phyloP scores from a whole-genome alignment of 2,113 vertebrate genomes.

The Oreochromis tanganicae region DNA sequence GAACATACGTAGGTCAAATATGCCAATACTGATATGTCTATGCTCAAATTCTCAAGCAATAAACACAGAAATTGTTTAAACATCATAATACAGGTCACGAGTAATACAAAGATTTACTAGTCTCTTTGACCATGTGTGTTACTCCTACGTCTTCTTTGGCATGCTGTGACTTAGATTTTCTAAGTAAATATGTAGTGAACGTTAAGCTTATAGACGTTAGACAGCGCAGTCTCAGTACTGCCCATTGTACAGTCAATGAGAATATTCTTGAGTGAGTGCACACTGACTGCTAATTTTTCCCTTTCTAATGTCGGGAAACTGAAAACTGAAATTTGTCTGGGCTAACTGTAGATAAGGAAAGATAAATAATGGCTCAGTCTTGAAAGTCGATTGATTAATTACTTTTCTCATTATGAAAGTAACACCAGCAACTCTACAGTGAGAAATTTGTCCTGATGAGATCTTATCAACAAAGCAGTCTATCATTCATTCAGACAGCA shows the following conservation, averaged over 20 bases:
- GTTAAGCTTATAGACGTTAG: neutral
- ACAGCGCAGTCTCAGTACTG: neutral
- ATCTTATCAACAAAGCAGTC: neutral
- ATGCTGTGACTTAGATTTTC: neutral
- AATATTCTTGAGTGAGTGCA: neutral
- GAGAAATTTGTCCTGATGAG: neutral
- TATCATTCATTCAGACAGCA: neutral
- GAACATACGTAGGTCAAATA: neutral
- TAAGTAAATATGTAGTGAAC: neutral
- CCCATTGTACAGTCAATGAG: neutral
- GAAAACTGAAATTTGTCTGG: neutral
- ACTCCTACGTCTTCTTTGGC: neutral
- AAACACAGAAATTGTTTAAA: neutral
- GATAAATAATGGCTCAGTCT: fast-evolving
- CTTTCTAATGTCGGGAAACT: neutral
- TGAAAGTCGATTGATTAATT: neutral
- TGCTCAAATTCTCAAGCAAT: neutral
- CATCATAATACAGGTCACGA: neutral
- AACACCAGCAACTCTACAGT: neutral
- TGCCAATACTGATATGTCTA: neutral
- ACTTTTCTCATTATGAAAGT: neutral
- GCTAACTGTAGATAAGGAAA: neutral
- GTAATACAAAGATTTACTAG: fast-evolving
- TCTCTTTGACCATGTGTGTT: neutral
- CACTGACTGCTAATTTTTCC: neutral